phyloP scores from a whole-genome alignment of 2,113 vertebrate genomes.

The Hassar affinis region DNA sequence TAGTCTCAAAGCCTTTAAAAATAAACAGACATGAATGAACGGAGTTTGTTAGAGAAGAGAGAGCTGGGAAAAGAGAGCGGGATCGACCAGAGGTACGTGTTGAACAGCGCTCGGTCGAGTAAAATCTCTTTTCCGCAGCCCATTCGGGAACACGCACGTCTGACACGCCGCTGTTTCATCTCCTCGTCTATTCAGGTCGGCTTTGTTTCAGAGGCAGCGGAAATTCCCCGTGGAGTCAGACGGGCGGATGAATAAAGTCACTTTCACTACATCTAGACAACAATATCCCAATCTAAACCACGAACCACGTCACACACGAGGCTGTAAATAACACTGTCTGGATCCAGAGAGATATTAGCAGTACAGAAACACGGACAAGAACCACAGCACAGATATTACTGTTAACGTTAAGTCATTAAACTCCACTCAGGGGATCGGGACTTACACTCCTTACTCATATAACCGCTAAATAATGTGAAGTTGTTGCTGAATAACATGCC shows the following conservation, averaged over 20 bases:
- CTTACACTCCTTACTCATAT: background rate
- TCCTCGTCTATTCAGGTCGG: constrained; percentile 39
- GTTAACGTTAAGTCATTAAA: background rate
- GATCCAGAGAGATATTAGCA: background rate
- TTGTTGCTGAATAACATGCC: background rate
- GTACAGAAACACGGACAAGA: background rate
- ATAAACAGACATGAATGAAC: background rate
- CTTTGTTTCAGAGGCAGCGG: constrained; percentile 36
- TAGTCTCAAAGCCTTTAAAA: constrained; percentile 14
- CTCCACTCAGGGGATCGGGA: background rate
- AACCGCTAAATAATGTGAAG: background rate
- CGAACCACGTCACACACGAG: background rate
- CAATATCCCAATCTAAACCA: background rate
- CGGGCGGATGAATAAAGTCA: constrained; percentile 34
- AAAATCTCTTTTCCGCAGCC: constrained; percentile 17
- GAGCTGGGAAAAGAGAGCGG: background rate
- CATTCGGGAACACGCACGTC: constrained; percentile 8
- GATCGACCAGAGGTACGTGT: background rate
- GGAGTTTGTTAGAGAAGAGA: background rate
- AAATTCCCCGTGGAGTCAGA: constrained; percentile 27
- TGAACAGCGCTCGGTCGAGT: background rate
- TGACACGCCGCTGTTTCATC: constrained; percentile 30
- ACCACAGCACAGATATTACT: background rate
- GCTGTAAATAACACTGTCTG: constrained; percentile 5
- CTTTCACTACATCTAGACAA: constrained; percentile 37